A percentile compares a stretch with the other conserved stretches of the same genome.
These are phyloP conservation scores for Drosophila falleni DNA, from an alignment of 2,888 invertebrate species.

Conservation along the genomic window DNA sequence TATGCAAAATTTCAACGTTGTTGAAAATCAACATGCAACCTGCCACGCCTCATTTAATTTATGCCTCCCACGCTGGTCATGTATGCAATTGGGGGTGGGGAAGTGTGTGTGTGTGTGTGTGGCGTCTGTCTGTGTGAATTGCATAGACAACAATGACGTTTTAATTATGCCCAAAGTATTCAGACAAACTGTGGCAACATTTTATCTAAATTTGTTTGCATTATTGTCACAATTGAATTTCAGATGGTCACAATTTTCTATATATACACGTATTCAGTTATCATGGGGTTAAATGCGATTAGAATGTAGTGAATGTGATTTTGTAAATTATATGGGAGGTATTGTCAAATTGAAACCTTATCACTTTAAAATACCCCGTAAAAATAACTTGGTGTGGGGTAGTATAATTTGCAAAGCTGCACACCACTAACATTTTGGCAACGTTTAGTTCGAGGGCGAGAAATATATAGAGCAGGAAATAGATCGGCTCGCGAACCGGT, in stretches of 20 bases:
- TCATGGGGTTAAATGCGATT: slow-evolving; percentile 16
- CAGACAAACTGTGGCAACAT: slow-evolving; percentile 23
- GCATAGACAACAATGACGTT: slow-evolving; percentile 51
- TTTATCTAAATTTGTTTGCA: slow-evolving; percentile 46
- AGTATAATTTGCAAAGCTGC: too few relatives aligned
- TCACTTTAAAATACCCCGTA: not conserved
- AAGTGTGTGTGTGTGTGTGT: slow-evolving; percentile 5
- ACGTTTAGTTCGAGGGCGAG: too few relatives aligned
- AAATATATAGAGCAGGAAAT: too few relatives aligned
- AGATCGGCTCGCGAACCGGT: too few relatives aligned
- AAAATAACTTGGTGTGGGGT: not conserved
- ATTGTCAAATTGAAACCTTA: slow-evolving; percentile 5
- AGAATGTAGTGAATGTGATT: slow-evolving; percentile 14
- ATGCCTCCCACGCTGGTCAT: slow-evolving; percentile 13
- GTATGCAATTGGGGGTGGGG: not conserved
- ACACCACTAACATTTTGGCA: too few relatives aligned
- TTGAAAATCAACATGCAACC: slow-evolving; percentile 32
- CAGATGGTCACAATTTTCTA: slow-evolving; percentile 17
- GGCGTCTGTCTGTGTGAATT: slow-evolving; percentile 15
- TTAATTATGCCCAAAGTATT: slow-evolving; percentile 59
- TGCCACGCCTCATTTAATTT: slow-evolving; percentile 41
- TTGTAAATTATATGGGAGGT: slow-evolving; percentile 12
- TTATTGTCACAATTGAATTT: slow-evolving; percentile 51
- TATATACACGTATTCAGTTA: slow-evolving; percentile 14
- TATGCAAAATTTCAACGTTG: slow-evolving; percentile 31